Base-by-base conservation (phyloP, 2,797 vertebrate genomes). In the Hapalemur alaotrensis region DNA sequence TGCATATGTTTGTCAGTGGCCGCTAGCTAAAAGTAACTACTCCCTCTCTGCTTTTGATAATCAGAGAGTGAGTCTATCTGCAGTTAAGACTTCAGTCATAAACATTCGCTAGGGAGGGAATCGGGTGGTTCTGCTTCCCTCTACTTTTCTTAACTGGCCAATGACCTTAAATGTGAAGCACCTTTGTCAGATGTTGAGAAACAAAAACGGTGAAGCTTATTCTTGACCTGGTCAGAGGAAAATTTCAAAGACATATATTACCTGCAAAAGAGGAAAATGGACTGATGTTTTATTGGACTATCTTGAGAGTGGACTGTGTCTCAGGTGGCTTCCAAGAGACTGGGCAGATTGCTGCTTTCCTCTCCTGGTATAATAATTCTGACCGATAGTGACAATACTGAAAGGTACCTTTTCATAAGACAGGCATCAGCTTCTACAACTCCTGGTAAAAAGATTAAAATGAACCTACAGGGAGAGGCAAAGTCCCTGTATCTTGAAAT, bases 121-220 rank as follows among this genome's bases (percentile, higher is more conserved):
- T 38, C 2, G 12, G 57, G 35, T 0, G 1, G 1, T 17, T 89
- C 32, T 76, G 1, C 22, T 87, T 90, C 70, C 46, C 11, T 93
- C 69, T 73, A 43, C 35, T 61, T 78, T 61, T 86, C 54, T 95
- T 84, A 73, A 30, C 43, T 95, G 78, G 14, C 61, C 18, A 28
- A 30, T 30, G 63, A 76, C 50, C 59, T 91, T 78, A 75, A 54
- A 81, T 6, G 9, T 32, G 38, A 92, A 41, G 41, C 48, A 80
- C 7, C 41, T 95, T 84, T 85, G 43, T 95, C 25, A 72, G 75
- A 43, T 83, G 48, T 5, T 83, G 63, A 96, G 78, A 91, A 88
- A 84, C 72, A 73, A 90, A 95, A 90, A 93, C 75, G 84, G 43
- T n/a, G 32, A 81, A 70, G 90, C 41, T 95, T 89, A 54, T 95